phyloP scores from a whole-genome alignment of 2,797 vertebrate genomes.

The Peromyscus aztecus region DNA sequence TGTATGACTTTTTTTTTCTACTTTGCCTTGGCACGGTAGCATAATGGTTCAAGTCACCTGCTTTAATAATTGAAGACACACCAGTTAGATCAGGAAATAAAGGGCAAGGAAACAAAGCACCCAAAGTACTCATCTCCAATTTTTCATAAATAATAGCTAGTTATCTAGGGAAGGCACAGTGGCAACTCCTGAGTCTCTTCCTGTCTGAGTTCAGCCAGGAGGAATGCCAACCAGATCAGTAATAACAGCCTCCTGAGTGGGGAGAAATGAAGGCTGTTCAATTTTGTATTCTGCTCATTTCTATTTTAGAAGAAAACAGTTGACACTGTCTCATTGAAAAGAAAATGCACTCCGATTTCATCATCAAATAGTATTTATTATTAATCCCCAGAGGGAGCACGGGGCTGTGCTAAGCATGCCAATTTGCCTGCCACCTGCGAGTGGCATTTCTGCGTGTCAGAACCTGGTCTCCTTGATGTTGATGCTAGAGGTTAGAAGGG shows the following conservation, averaged over 20 bases:
- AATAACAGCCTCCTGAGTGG: constrained; percentile 52
- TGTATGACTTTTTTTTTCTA: neutral
- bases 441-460: constrained; percentile 51
- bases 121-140: constrained; percentile 35
- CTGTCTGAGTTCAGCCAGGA: constrained; percentile 4
- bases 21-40: neutral
- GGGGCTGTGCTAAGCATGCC: constrained; percentile 54
- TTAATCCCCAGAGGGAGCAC: constrained; percentile 48
- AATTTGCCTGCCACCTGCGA: constrained; percentile 65
- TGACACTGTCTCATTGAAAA: constrained; percentile 75
- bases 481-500: constrained; percentile 70
- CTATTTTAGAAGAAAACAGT: constrained; percentile 73
- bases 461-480: constrained; percentile 59
- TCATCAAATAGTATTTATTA: constrained; percentile 77
- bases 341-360: constrained; percentile 77
- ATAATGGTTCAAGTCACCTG: constrained; percentile 25
- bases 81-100: constrained; percentile 36
- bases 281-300: constrained; percentile 71
- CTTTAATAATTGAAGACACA: constrained; percentile 54
- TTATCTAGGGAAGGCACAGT: neutral
- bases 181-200: neutral
- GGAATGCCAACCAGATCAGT: constrained; percentile 53
- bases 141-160: constrained; percentile 63
- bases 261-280: constrained; percentile 24
- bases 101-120: constrained; percentile 52